These are phyloP conservation scores for Drosophila sordidula DNA, from an alignment of 2,888 invertebrate genomes.

Conservation along the genomic window DNA sequence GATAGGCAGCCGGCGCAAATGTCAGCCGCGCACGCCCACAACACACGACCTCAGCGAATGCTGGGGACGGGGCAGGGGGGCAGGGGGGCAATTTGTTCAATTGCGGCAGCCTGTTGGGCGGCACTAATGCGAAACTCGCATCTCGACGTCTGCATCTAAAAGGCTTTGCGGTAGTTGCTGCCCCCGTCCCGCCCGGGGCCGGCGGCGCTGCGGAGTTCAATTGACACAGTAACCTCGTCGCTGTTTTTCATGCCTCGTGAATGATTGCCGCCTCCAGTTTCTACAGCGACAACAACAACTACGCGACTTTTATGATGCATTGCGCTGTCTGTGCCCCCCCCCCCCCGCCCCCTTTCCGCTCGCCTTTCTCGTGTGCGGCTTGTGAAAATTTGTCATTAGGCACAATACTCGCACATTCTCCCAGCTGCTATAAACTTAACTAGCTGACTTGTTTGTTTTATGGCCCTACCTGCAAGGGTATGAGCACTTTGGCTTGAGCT, in stretches of 20 bases:
- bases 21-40: slow-evolving; percentile 73
- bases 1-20: slow-evolving; percentile 60
- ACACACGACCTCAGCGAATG: slow-evolving; percentile 58
- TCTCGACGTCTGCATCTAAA: slow-evolving; percentile 73
- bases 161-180: slow-evolving; percentile 43
- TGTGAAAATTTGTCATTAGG: slow-evolving; percentile 68
- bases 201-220: slow-evolving; percentile 51
- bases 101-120: slow-evolving; percentile 79
- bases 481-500: not conserved
- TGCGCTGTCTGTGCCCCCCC: slow-evolving; percentile 30
- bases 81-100: slow-evolving; percentile 69
- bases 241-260: slow-evolving; percentile 49
- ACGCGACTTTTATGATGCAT: slow-evolving; percentile 45
- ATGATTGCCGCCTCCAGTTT: slow-evolving; percentile 70
- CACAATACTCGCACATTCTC: slow-evolving; percentile 57
- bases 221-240: slow-evolving; percentile 78
- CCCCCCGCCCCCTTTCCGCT: not conserved
- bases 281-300: slow-evolving; percentile 15
- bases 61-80: slow-evolving; percentile 1
- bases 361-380: slow-evolving; percentile 32
- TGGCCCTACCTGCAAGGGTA: not conserved
- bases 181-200: not conserved
- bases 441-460: slow-evolving; percentile 44
- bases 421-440: slow-evolving; percentile 28
- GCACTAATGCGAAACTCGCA: slow-evolving; percentile 69